Evolutionary conservation across 2,113 vertebrate species (phyloP), one percentile per base, ranked within the genome.

Genomic region (Limanda limanda): DNA sequence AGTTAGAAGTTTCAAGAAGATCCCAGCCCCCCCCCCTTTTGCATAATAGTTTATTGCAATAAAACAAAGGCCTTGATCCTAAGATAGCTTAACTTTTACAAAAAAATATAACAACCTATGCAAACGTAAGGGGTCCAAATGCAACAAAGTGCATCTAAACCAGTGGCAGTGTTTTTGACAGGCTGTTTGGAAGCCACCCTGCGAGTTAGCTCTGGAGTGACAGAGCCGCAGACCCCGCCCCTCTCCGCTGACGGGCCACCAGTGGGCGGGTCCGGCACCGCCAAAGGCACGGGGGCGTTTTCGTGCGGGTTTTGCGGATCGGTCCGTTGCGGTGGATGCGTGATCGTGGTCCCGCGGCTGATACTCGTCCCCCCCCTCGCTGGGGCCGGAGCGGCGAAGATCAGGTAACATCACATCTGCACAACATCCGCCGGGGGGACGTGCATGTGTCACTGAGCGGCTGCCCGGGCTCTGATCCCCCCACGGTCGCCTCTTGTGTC

Each of bases 281-380:
- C 78, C 81, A 93, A 85, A 89, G 82, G 83, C 74, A 89, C 92
- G 89, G 90, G 92, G 93, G 93, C 87, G 90, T 93, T 92, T 90
- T 89, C 84, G 86, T 90, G 89, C 90, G 90, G 91, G 85, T 12
- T 84, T 91, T 93, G 92, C 91, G 83, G 92, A 79, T 74, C 87
- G 77, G 72, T 84, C 83, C 68, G 88, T 92, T 91, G 92, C 94
- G 89, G 92, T 84, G 92, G 90, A 92, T 93, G 94, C 91, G 91
- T 92, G 92, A 93, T 90, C 83, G 89, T 88, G 89, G 86, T 92
- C 88, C 81, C 83, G 88, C 76, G 59, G 75, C 78, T 83, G 42
- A 88, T 85, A 55, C 87, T 90, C 84, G 78, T 85, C 80, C 88
- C 88, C 87, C 87, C 82, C 91, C 85, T 76, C 75, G 75, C 68